Evolutionary conservation across 2,888 invertebrate genomes (phyloP).

Genomic region (Caenorhabditis plicata): DNA sequence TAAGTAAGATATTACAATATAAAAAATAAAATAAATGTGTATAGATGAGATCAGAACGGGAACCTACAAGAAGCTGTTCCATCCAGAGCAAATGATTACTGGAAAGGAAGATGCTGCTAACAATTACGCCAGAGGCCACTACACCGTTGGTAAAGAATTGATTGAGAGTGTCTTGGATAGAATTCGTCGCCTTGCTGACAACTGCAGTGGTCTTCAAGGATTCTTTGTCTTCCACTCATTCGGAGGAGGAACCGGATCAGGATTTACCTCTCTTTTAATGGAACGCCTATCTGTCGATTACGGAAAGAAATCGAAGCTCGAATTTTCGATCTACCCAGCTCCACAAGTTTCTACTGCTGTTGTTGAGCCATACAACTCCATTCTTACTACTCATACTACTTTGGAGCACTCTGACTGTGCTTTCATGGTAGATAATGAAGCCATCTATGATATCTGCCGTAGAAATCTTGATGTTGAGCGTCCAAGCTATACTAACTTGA

Average conservation of each 20-base stretch:
- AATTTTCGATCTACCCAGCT: constrained; percentile 85
- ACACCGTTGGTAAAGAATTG: constrained; percentile 77
- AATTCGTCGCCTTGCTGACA: constrained; percentile 71
- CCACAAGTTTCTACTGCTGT: constrained; percentile 73
- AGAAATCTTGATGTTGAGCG: constrained; percentile 74
- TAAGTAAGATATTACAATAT: neutral
- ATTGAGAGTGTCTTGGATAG: constrained; percentile 72
- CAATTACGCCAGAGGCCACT: constrained; percentile 95
- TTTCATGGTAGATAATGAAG: constrained; percentile 72
- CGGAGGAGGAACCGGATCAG: constrained; percentile 76
- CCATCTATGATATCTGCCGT: constrained; percentile 86
- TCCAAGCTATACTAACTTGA: constrained; percentile 84
- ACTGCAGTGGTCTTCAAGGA: constrained; percentile 74
- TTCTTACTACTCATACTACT: constrained; percentile 86
- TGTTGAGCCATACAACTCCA: constrained; percentile 89
- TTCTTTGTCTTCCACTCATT: constrained; percentile 74
- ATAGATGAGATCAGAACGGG: constrained; percentile 80
- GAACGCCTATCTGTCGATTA: constrained; percentile 81
- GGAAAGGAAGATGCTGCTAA: constrained; percentile 96
- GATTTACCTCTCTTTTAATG: constrained; percentile 84
- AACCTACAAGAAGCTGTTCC: constrained; percentile 72
- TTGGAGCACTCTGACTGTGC: constrained; percentile 70
- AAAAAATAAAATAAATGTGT: neutral
- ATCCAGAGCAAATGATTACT: constrained; percentile 87
- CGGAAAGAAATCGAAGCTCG: constrained; percentile 83